Evolutionary conservation across 2,888 invertebrate species (phyloP).

Genomic region (Caenorhabditis japonica): DNA sequence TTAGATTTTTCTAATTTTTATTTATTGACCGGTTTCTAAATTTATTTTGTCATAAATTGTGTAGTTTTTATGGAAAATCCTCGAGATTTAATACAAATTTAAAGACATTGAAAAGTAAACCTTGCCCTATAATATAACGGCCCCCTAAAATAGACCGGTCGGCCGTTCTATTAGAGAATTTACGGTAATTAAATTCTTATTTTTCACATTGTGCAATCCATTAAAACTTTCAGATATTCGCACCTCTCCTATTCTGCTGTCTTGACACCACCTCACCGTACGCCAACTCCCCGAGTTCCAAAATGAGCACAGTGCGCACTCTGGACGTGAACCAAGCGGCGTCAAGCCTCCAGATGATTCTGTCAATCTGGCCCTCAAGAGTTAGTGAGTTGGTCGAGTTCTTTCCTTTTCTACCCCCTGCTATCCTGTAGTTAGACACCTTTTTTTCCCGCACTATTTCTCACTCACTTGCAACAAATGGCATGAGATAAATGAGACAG

Average conservation of each 20-base stretch:
- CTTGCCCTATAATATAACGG: too few relatives aligned
- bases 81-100: too few relatives aligned
- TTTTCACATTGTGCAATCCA: background rate
- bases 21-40: too few relatives aligned
- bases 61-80: too few relatives aligned
- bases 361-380: constrained; percentile 77
- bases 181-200: too few relatives aligned
- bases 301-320: constrained; percentile 61
- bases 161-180: too few relatives aligned
- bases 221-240: constrained; percentile 55
- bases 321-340: constrained; percentile 73
- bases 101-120: too few relatives aligned
- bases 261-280: constrained; percentile 39
- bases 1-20: too few relatives aligned
- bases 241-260: constrained; percentile 63
- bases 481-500: constrained; percentile 10
- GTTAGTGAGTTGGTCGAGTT: constrained; percentile 74
- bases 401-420: constrained; percentile 47
- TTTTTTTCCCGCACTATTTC: constrained; percentile 8
- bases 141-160: too few relatives aligned
- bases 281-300: constrained; percentile 25
- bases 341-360: constrained; percentile 67
- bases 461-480: background rate
- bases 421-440: constrained; percentile 26
- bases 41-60: too few relatives aligned